These are phyloP conservation scores for Heteropelma amictum DNA, from an alignment of 2,888 invertebrate genomes.

Conservation along the genomic window DNA sequence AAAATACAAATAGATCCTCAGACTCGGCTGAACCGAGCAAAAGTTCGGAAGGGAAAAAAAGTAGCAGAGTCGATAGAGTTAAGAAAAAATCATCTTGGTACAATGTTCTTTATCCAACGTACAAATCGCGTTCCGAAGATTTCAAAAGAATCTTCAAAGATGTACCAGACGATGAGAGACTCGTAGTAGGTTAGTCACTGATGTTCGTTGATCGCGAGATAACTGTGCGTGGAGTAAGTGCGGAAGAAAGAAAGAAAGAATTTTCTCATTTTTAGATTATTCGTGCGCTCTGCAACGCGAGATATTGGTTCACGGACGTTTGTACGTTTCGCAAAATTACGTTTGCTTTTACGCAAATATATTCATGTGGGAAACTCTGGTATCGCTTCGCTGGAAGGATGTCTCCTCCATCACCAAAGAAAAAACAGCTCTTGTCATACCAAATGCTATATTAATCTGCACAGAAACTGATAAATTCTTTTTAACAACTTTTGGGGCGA, in stretches of 20 bases:
- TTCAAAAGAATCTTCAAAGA: constrained; percentile 95
- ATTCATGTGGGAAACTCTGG: constrained; percentile 96
- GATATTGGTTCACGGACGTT: constrained; percentile 95
- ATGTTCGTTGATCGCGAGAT: constrained; percentile 39
- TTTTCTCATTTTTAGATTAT: constrained; percentile 86
- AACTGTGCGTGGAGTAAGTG: background rate
- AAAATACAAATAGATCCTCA: constrained; percentile 72
- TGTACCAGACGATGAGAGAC: constrained; percentile 92
- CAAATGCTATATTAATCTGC: constrained; percentile 95
- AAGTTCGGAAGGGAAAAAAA: constrained; percentile 72
- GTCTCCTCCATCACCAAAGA: constrained; percentile 96
- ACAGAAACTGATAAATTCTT: constrained; percentile 92
- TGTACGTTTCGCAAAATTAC: constrained; percentile 97
- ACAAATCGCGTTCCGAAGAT: constrained; percentile 95
- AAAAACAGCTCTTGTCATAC: constrained; percentile 95
- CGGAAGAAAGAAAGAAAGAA: background rate
- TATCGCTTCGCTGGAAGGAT: constrained; percentile 92
- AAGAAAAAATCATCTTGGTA: constrained; percentile 92
- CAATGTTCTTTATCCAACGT: constrained; percentile 92
- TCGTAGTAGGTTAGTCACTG: constrained; percentile 90
- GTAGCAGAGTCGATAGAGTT: constrained; percentile 79
- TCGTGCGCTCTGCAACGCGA: constrained; percentile 98
- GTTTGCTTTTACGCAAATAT: constrained; percentile 99
- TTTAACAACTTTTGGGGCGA: constrained; percentile 94
- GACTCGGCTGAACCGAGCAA: constrained; percentile 72